These are phyloP conservation scores for Bettongia penicillata DNA, from an alignment of 2,113 vertebrate genomes.

Conservation along the genomic window DNA sequence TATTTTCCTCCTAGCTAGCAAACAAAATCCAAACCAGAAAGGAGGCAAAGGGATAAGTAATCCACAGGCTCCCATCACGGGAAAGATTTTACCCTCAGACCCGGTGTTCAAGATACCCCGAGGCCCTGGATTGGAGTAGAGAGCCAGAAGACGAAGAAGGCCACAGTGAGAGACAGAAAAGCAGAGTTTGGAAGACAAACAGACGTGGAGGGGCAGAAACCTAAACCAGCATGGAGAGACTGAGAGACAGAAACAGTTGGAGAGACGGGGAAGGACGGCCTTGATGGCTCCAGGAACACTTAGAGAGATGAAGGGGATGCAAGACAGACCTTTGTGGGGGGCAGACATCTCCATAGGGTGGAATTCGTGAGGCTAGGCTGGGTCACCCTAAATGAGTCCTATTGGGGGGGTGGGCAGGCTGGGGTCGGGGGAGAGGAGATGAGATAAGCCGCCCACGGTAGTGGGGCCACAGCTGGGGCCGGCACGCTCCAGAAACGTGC, in stretches of 20 bases:
- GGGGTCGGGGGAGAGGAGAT: not conserved
- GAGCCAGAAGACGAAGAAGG: not conserved
- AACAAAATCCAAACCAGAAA: not conserved
- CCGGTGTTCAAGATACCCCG: not conserved
- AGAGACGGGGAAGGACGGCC: not conserved
- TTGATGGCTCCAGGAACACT: not conserved
- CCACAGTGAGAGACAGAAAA: not conserved
- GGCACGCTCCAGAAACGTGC: conserved; percentile 87
- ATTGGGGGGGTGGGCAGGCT: not conserved
- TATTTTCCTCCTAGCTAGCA: not conserved
- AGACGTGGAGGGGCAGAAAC: no score
- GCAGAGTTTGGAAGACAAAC: not conserved
- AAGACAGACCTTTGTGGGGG: conserved; percentile 62
- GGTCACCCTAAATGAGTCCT: conserved; percentile 67
- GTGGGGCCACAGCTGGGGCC: conserved; percentile 86
- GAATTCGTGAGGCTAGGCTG: conserved; percentile 79
- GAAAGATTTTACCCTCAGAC: not conserved
- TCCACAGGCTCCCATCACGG: not conserved
- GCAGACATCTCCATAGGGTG: conserved; percentile 57
- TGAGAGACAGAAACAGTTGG: not conserved
- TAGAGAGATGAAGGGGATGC: not conserved
- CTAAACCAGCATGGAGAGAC: not conserved
- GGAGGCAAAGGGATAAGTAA: not conserved
- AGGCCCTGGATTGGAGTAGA: not conserved
- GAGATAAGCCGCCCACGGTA: conserved; percentile 19